Evolutionary conservation across 2,888 invertebrate genomes (phyloP), one percentile per base, ranked within the genome.

Genomic region (Auanema sp.): DNA sequence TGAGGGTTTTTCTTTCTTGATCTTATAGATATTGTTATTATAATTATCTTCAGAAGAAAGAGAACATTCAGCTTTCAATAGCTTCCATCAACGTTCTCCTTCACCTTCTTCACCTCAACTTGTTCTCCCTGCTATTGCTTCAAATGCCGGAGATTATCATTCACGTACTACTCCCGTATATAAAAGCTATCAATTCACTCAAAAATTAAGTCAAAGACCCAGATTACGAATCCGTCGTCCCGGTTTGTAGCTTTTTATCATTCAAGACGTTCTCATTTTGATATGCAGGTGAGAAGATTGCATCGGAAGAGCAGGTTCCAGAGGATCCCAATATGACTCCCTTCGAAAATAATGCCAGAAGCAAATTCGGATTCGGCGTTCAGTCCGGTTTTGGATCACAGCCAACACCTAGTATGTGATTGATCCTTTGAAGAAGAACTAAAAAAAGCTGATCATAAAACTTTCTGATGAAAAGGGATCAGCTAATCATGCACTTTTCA

Each of bases 171-270:
- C 68, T 50, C 71, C 70, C 18, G 66, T 62, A 57, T 64, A 65
- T 54, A 71, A 65, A 58, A 72, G 64, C 64, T 77, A 74, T 67
- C 77, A 74, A 56, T 77, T 79, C 61, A 72, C 76, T 51, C 73
- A 79, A 65, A 79, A 79, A 65, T 68, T 81, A 65, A 73, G 72
- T 60, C 76, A 77, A 60, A 69, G 81, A 57, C 81, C 81, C 41
- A 71, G 80, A 41, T 69, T 81, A 57, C 68, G 74, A 58, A 82
- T 81, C 61, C 69, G 80, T 55, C 62, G 75, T 64, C 81, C 80
- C 25, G 79, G 81, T 79, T 65, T 57, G n/a, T 52, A 40, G 18
- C 52, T 59, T 24, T 23, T 43, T 16, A 18, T 18, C 14, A 25
- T n/a, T 60, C 58, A 23, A 60, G 11, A 49, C 49, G 47, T 33